These are phyloP conservation scores for Globia sparganii DNA, from an alignment of 2,888 invertebrate species.

Conservation along the genomic window DNA sequence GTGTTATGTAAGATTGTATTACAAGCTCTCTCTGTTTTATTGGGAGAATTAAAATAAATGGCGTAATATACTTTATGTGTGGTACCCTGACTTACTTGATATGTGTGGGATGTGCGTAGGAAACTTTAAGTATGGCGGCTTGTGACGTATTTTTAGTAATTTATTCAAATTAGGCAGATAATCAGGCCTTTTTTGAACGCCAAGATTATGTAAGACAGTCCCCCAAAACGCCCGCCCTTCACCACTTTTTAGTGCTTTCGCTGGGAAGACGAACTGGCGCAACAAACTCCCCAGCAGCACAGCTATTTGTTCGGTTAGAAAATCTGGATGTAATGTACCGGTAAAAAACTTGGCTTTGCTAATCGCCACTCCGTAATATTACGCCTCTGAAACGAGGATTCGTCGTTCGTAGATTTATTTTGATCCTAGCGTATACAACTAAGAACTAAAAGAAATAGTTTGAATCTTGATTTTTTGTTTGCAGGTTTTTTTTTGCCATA, in stretches of 20 bases:
- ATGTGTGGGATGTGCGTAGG: background rate
- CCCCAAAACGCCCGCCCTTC: background rate
- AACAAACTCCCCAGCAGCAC: background rate
- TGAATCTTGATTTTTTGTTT: too few relatives aligned
- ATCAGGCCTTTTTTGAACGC: background rate
- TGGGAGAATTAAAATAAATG: conserved; percentile 57
- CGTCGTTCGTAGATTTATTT: too few relatives aligned
- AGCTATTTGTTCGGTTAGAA: background rate
- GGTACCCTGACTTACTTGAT: conserved; percentile 26
- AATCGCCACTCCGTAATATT: too few relatives aligned
- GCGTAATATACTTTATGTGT: conserved; percentile 44
- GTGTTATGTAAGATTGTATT: conserved; percentile 60
- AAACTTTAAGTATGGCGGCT: conserved; percentile 1
- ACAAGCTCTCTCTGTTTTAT: conserved; percentile 59
- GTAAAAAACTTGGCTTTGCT: too few relatives aligned
- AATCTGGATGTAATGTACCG: background rate
- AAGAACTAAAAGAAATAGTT: too few relatives aligned
- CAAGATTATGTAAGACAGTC: background rate
- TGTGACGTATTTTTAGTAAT: conserved; percentile 6
- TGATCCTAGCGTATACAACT: too few relatives aligned
- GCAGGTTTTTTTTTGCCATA: too few relatives aligned
- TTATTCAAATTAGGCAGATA: background rate
- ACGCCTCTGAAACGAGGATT: too few relatives aligned
- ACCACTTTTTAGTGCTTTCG: background rate
- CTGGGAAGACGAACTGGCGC: background rate